These are phyloP conservation scores for Bambusicola thoracicus DNA, from an alignment of 2,113 vertebrate species.

Conservation along the genomic window DNA sequence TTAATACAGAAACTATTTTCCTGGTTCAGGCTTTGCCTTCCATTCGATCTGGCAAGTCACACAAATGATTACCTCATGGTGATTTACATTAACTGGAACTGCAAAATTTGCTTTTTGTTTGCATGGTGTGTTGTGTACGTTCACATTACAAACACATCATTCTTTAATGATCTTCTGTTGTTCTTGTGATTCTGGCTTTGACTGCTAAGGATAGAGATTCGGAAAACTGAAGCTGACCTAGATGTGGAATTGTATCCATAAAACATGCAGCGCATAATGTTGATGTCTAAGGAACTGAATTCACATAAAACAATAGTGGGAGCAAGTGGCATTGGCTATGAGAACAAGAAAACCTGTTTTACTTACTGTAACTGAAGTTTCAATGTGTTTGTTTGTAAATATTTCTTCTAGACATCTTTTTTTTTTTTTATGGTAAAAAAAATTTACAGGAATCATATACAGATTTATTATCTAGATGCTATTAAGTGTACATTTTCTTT, in stretches of 20 bases:
- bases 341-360: background rate
- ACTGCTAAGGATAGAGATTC: background rate
- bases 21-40: background rate
- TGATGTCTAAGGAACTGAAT: constrained; percentile 20
- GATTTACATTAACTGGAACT: background rate
- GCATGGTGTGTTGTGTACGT: background rate
- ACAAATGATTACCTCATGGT: background rate
- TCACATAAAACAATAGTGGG: constrained; percentile 17
- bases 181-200: background rate
- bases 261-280: background rate
- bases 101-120: background rate
- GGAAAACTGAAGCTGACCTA: background rate
- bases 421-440: background rate
- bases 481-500: background rate
- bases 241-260: background rate
- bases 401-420: background rate
- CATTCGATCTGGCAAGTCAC: background rate
- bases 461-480: background rate
- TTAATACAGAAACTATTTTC: background rate
- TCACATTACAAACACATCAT: background rate
- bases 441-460: background rate
- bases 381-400: background rate
- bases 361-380: background rate
- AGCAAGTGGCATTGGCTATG: background rate
- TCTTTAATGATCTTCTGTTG: background rate